Conservation (phyloP, 2,113 vertebrate genomes). For the Cyanoliseus patagonus region DNA sequence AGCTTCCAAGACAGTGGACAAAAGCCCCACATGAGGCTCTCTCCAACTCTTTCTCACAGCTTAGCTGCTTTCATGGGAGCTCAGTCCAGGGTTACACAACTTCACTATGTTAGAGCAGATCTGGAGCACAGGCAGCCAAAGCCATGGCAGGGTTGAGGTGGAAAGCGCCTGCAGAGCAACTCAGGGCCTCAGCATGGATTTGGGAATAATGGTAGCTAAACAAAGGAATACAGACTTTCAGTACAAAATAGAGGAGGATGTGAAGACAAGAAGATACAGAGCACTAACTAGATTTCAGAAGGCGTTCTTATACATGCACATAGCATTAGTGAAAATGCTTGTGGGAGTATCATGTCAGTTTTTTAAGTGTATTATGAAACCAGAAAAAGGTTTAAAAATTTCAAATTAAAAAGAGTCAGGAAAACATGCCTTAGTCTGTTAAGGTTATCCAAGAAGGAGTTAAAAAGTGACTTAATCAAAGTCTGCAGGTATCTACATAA, state of each 20-base stretch:
- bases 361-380: not conserved
- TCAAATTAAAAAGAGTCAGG: not conserved
- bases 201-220: not conserved
- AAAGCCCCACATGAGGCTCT: not conserved
- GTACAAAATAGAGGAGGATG: not conserved
- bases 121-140: not conserved
- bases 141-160: fast-evolving
- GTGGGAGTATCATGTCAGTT: fast-evolving
- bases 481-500: conserved; percentile 53
- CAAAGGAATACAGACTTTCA: not conserved
- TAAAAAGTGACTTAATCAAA: conserved; percentile 52
- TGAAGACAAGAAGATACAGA: not conserved
- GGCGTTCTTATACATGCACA: not conserved
- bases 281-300: not conserved
- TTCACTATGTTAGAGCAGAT: not conserved
- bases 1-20: not conserved
- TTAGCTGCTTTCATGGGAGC: not conserved
- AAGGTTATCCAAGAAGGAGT: conserved; percentile 42
- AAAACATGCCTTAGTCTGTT: conserved; percentile 11
- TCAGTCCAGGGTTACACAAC: not conserved
- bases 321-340: not conserved
- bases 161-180: not conserved
- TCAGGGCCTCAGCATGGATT: not conserved
- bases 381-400: not conserved
- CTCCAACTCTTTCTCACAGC: not conserved